Evolutionary conservation across 2,888 invertebrate species (phyloP), one percentile per base, ranked within the genome.

Genomic region (Tetheella fluctuosa): DNA sequence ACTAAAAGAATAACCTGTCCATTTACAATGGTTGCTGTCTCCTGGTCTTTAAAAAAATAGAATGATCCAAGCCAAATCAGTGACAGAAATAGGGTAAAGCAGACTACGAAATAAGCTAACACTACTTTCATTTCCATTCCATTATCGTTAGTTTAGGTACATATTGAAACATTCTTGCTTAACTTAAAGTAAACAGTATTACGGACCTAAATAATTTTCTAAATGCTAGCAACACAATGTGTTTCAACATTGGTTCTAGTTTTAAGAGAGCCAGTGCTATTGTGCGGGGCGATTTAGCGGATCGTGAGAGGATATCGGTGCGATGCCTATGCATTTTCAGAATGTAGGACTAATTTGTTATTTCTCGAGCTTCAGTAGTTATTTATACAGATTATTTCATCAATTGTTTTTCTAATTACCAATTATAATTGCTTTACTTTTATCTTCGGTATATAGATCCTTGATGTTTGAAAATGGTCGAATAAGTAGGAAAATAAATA

Each of bases 221-320:
- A 55, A 55, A 55, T 55, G 55, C 73, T 68, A 60, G 69, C 64
- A 65, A 71, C 69, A 70, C 74, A 72, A 70, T 72, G 62, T 59
- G 73, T 75, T 73, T 64, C 63, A 73, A 77, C 55, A 55, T 79
- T 71, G 73, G 72, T 80, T 81, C 79, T 77, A 81, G 79, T 79
- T 81, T 77, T 76, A 75, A 74, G 77, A 65, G 73, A 70, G 72
- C 69, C 70, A 67, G 65, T 75, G 79, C 85, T 78, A 86, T 85
- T 84, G 87, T 88, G 79, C 74, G 77, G 68, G 63, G 78, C 77
- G 83, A 82, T 85, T 84, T 80, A 84, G 80, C 81, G 81, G 86
- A 88, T 89, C 85, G 88, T 84, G 87, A 81, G 81, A 79, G 81
- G 86, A 88, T 89, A 86, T 75, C 74, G 59, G 64, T 81, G 70